Conservation (phyloP, 2,113 vertebrate genomes). For the Dromiciops gliroides region DNA sequence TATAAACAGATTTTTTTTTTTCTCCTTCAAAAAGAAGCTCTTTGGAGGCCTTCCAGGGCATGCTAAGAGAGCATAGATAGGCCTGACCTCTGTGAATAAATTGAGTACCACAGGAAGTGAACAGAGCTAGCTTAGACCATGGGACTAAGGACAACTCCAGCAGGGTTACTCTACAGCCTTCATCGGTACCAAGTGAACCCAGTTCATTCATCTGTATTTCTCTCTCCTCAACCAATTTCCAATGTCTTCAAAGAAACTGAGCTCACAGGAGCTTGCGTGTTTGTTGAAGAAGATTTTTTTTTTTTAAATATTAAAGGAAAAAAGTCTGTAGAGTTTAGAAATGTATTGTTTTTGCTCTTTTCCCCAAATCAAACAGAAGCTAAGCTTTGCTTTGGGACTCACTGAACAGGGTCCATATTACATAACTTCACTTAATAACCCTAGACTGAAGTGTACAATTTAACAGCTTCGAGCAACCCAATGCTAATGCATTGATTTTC, state of each 20-base stretch:
- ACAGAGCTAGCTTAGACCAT: constrained; percentile 4
- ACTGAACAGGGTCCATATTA: constrained; percentile 6
- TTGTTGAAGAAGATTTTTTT: constrained; percentile 40
- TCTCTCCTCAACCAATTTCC: constrained; percentile 41
- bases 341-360: not conserved
- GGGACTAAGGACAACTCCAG: constrained; percentile 42
- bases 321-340: not conserved
- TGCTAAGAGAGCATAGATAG: constrained; percentile 59
- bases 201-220: constrained; percentile 63
- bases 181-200: constrained; percentile 41
- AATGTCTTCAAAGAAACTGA: constrained; percentile 39
- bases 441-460: constrained; percentile 69
- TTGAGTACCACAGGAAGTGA: not conserved
- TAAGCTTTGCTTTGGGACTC: not conserved
- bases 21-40: constrained; percentile 59
- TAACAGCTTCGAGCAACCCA: constrained; percentile 77
- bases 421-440: constrained; percentile 70
- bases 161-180: constrained; percentile 35
- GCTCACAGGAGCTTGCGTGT: constrained; percentile 57
- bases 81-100: constrained; percentile 46
- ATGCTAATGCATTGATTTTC: constrained; percentile 82
- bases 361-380: not conserved
- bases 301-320: constrained; percentile 8
- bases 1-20: not conserved
- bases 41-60: constrained; percentile 57